Percentiles rank a stretch among this genome's conserved stretches.
phyloP scores from a whole-genome alignment of 2,888 invertebrate genomes.

The Trilocha varians region DNA sequence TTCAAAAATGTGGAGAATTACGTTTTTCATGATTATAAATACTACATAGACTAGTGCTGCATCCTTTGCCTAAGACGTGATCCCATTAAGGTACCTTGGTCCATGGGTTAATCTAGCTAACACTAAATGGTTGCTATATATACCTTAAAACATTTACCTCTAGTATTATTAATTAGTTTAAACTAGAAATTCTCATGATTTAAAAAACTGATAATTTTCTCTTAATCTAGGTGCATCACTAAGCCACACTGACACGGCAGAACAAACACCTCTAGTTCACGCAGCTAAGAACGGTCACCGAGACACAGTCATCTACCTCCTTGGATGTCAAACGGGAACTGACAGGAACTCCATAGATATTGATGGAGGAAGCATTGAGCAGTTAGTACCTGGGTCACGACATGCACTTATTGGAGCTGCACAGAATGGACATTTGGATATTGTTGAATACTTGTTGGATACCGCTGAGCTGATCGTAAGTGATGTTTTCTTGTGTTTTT shows the following conservation, averaged over 20 bases:
- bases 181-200: too few species aligned
- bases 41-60: too few species aligned
- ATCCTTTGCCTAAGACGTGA: too few species aligned
- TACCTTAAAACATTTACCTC: too few species aligned
- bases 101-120: too few species aligned
- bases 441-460: constrained; percentile 91
- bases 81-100: too few species aligned
- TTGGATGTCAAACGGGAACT: constrained; percentile 78
- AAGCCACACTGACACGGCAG: constrained; percentile 86
- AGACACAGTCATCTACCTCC: constrained; percentile 88
- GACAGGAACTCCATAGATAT: constrained; percentile 65
- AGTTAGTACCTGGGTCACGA: constrained; percentile 84
- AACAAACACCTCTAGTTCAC: constrained; percentile 90
- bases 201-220: too few species aligned
- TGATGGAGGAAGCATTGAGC: constrained; percentile 73
- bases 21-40: too few species aligned
- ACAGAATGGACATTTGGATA: constrained; percentile 87
- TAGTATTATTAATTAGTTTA: too few species aligned
- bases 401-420: constrained; percentile 92
- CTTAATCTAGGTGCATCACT: constrained; percentile 78
- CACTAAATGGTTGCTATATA: too few species aligned
- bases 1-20: too few species aligned
- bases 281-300: constrained; percentile 91
- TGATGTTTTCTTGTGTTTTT: constrained; percentile 1
- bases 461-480: constrained; percentile 88